These are phyloP conservation scores for Sarcoramphus papa DNA, from an alignment of 2,797 vertebrate species.

Conservation along the genomic window DNA sequence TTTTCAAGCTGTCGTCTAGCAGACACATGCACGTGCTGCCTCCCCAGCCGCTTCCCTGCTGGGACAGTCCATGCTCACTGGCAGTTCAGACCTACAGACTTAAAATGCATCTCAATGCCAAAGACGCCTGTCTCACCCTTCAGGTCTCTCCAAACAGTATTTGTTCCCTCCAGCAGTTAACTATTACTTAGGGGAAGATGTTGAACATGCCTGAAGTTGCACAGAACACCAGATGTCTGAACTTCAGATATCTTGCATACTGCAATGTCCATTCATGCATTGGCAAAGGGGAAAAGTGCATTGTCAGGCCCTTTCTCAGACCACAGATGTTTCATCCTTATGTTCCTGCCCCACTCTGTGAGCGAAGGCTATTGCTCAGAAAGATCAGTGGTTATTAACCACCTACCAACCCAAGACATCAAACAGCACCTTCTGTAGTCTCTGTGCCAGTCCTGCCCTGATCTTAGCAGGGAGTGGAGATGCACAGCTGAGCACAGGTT, in stretches of 20 bases:
- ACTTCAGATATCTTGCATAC: accelerated
- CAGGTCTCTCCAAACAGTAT: not conserved
- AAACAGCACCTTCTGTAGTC: not conserved
- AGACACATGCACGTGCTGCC: not conserved
- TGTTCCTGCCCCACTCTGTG: not conserved
- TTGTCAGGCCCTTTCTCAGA: not conserved
- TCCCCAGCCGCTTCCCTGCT: not conserved
- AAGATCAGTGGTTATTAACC: not conserved
- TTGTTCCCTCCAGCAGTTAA: not conserved
- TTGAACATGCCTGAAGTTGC: not conserved
- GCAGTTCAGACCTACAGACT: not conserved
- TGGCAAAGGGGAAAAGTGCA: not conserved
- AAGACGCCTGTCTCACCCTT: not conserved
- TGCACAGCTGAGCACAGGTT: not conserved
- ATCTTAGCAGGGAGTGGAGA: not conserved
- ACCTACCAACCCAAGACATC: not conserved
- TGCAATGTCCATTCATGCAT: accelerated
- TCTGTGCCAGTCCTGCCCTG: not conserved
- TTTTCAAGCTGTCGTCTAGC: not conserved
- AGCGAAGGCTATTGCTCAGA: not conserved
- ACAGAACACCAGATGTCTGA: not conserved
- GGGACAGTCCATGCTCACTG: not conserved
- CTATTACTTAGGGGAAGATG: not conserved
- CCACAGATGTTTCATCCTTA: not conserved
- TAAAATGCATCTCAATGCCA: not conserved